Evolutionary conservation across 1,140 invertebrate genomes (phyloP).

Genomic region (Drosophila ambigua): DNA sequence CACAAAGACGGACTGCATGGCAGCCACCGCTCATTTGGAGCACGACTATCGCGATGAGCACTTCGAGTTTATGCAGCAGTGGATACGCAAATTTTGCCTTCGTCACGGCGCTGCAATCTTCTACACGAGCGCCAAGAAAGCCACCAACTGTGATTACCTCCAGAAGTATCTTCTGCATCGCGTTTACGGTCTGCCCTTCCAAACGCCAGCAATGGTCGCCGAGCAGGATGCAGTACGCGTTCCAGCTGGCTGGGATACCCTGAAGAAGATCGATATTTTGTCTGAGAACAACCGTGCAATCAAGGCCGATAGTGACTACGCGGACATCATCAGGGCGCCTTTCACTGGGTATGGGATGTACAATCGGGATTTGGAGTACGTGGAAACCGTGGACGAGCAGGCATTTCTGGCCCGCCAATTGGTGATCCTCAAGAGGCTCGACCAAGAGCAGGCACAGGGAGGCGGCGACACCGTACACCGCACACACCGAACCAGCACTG

Average conservation of each 20-base stretch:
- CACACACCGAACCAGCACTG: slow-evolving; percentile 82
- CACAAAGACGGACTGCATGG: slow-evolving; percentile 99
- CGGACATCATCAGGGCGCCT: slow-evolving; percentile 95
- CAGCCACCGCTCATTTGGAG: slow-evolving; percentile 96
- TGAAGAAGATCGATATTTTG: slow-evolving; percentile 99
- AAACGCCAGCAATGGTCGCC: slow-evolving; percentile 97
- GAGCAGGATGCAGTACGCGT: slow-evolving; percentile 99
- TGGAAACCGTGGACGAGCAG: slow-evolving; percentile 97
- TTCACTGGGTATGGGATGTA: slow-evolving; percentile 91
- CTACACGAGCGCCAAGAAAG: slow-evolving; percentile 99
- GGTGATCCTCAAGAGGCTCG: slow-evolving; percentile 89
- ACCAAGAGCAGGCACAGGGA: slow-evolving; percentile 75
- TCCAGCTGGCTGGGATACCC: slow-evolving; percentile 99
- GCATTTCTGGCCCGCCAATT: slow-evolving; percentile 94
- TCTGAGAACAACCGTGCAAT: slow-evolving; percentile 97
- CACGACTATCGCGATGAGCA: slow-evolving; percentile 97
- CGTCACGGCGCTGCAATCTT: slow-evolving; percentile 98
- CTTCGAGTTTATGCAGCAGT: slow-evolving; percentile 99
- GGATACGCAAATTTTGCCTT: slow-evolving; percentile 98
- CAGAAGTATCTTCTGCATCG: slow-evolving; percentile 99
- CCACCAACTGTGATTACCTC: slow-evolving; percentile 99
- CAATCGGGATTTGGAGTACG: slow-evolving; percentile 90
- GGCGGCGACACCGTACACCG: slow-evolving; percentile 84
- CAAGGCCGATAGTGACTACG: slow-evolving; percentile 96
- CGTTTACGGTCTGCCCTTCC: slow-evolving; percentile 98